A percentile compares a stretch with the other conserved stretches of the same genome.
Conservation (phyloP, 2,113 vertebrate species). For the Crocuta crocuta region DNA sequence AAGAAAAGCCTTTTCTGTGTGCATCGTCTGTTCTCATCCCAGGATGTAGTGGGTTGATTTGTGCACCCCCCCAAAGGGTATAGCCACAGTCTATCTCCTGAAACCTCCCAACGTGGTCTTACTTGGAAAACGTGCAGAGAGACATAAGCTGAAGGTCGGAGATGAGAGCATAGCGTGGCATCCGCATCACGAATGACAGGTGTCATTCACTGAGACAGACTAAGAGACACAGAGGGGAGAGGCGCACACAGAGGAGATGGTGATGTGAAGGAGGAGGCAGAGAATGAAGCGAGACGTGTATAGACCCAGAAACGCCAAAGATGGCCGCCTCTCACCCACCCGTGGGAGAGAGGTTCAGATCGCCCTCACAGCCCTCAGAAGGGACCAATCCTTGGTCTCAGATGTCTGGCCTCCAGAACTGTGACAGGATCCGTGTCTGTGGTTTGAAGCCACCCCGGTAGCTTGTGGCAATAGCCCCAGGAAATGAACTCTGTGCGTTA, state of each 20-base stretch:
- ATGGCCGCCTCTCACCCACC: background rate
- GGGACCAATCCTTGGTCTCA: background rate
- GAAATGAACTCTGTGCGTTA: background rate
- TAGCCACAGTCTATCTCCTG: too few species aligned
- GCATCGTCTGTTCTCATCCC: background rate
- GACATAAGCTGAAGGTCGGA: background rate
- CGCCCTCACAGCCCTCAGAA: background rate
- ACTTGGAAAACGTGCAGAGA: background rate
- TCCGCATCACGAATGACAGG: background rate
- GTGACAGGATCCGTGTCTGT: background rate
- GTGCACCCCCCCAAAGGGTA: background rate
- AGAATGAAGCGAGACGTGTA: too few species aligned
- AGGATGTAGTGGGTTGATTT: background rate
- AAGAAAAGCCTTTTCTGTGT: background rate
- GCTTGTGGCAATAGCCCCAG: background rate
- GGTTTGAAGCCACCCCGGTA: background rate
- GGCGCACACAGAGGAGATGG: too few species aligned
- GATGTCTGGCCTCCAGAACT: background rate
- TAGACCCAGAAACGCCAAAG: background rate
- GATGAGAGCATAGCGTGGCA: background rate
- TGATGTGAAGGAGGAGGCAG: background rate
- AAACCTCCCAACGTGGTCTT: background rate
- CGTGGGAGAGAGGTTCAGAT: rapidly evolving
- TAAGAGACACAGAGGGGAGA: background rate
- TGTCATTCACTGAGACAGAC: background rate